phyloP scores from a whole-genome alignment of 2,888 invertebrate genomes.

The Muschampia plurimacula region DNA sequence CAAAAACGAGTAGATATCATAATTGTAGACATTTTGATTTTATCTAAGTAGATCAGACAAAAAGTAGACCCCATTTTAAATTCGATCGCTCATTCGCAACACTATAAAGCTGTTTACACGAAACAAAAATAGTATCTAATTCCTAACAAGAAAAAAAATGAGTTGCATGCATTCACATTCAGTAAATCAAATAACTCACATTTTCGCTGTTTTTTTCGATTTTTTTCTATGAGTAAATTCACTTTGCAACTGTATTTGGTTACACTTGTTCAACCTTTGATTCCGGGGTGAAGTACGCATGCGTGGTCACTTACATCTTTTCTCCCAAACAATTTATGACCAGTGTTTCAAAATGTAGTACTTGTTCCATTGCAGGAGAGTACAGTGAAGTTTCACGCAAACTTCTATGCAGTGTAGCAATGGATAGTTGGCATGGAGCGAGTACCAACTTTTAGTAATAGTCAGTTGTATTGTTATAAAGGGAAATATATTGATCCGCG shows the following conservation, averaged over 20 bases:
- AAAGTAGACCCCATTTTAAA: not conserved
- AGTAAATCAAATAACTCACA: conserved; percentile 59
- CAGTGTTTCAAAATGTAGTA: conserved; percentile 3
- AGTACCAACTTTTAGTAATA: not conserved
- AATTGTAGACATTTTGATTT: not conserved
- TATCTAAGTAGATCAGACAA: not conserved
- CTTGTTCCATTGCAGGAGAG: conserved; percentile 54
- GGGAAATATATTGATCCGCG: conserved; percentile 76
- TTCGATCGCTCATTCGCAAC: not conserved
- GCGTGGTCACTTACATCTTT: conserved; percentile 62
- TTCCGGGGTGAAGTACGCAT: conserved; percentile 77
- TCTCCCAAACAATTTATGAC: conserved; percentile 52
- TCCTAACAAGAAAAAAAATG: not conserved
- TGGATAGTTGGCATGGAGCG: conserved; percentile 46
- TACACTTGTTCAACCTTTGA: conserved; percentile 74
- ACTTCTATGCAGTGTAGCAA: conserved; percentile 46
- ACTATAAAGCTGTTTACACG: not conserved
- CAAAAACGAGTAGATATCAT: no score
- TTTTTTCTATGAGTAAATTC: conserved; percentile 68
- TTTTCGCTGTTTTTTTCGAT: conserved; percentile 57
- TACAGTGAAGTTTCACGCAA: not conserved
- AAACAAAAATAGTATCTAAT: not conserved
- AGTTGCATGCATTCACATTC: conserved; percentile 5
- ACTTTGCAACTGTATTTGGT: conserved; percentile 67
- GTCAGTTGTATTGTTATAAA: conserved; percentile 46